Base-by-base conservation (phyloP, 1,140 invertebrate species). In the Palaemon carinicauda region DNA sequence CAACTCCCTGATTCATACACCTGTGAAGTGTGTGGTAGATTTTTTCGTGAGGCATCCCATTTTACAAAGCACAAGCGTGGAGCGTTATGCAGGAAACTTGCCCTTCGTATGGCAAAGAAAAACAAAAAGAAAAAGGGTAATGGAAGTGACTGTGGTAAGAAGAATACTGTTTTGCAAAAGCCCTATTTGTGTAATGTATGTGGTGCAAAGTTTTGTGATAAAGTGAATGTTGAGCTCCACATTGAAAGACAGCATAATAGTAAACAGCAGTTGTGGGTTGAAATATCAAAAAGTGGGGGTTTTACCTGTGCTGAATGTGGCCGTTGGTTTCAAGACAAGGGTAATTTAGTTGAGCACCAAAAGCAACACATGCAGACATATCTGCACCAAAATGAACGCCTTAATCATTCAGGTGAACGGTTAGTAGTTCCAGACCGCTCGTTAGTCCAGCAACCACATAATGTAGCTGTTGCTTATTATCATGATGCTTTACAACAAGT, bases 21-120 rank as follows among this genome's bases (percentile, higher is more conserved):
- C 0, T 89, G 89, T 79, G 82, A 82, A 56, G 87, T 87, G 19
- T 89, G 89, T 82, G 82, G 87, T 17, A 60, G 89, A 0, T 56
- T 31, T 19, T 89, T 89, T 69, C 77, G 71, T 24, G 89, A 89
- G 24, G 86, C 87, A 19, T 85, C 83, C 15, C 89, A 89, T 54
- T 84, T 88, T 21, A 82, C 89, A 17, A 89, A 89, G 69, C 89
- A 89, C 53, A 89, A 86, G 74, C 87, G 89, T 69, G 89, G 89
- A 17, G 89, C 89, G 21, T 83, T 89, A 15, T 89, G 89, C 33
- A 51, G 87, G 19, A 88, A 88, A 79, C 60, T 86, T 29, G 86
- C 87, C 27, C 89, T 88, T 51, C 74, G 82, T 21, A 73, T 89
- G 71, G 89, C 89, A 24, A 88, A 88, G 65, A 88, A 84, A 31